These are phyloP conservation scores for Scaptomyza parva DNA, from an alignment of 2,888 invertebrate genomes.

Conservation along the genomic window DNA sequence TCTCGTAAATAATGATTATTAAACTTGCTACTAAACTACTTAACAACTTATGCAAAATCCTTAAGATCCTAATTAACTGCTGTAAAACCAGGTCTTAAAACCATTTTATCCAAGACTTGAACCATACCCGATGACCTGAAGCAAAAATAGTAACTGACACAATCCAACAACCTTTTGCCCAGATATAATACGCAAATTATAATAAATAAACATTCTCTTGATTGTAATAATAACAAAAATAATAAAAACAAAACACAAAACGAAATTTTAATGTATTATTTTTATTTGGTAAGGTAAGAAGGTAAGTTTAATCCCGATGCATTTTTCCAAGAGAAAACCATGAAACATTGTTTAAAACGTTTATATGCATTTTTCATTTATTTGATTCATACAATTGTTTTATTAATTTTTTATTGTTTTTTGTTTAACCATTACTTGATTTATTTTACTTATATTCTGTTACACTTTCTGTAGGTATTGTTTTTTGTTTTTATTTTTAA, in stretches of 20 bases:
- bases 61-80: not conserved
- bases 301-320: not conserved
- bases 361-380: conserved; percentile 78
- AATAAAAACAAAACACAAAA: conserved; percentile 65
- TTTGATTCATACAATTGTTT: conserved; percentile 76
- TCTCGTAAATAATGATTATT: not conserved
- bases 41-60: not conserved
- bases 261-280: conserved; percentile 14
- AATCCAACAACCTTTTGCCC: conserved; percentile 27
- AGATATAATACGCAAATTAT: conserved; percentile 61
- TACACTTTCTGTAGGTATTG: conserved; percentile 48
- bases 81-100: not conserved
- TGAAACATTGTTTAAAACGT: conserved; percentile 64
- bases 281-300: not conserved
- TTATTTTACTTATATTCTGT: conserved; percentile 54
- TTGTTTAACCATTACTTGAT: conserved; percentile 64
- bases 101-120: conserved; percentile 5
- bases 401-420: conserved; percentile 57
- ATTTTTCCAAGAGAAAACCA: conserved; percentile 1
- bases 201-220: conserved; percentile 54
- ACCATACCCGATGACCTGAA: not conserved
- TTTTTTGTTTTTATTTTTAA: conserved; percentile 25
- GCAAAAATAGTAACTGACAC: conserved; percentile 19
- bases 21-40: not conserved
- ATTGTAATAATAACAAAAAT: conserved; percentile 55